Percentiles rank a stretch among this genome's conserved stretches.
phyloP scores from a whole-genome alignment of 2,797 vertebrate genomes.

The Dendrocincla tyrannina region DNA sequence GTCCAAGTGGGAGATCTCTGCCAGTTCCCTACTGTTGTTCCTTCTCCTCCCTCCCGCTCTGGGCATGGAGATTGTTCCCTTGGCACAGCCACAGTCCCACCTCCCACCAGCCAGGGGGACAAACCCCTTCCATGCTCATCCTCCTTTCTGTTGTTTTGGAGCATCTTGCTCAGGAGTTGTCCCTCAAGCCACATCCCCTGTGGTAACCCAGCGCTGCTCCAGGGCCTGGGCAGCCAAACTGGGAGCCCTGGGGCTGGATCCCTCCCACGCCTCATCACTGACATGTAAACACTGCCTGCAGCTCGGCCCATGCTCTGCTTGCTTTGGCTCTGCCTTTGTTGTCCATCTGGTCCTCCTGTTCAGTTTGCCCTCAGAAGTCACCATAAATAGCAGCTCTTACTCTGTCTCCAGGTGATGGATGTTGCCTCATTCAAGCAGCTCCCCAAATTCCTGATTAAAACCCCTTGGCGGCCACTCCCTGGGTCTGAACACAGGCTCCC shows the following conservation, averaged over 20 bases:
- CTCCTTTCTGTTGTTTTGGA: not conserved
- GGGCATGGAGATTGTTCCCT: not conserved
- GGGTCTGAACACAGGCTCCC: not conserved
- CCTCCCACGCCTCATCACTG: not conserved
- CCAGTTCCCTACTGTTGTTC: not conserved
- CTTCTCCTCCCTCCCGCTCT: not conserved
- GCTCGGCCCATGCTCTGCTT: not conserved
- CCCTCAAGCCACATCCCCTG: not conserved
- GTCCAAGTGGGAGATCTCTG: constrained; percentile 3
- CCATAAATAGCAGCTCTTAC: not conserved
- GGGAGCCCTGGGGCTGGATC: not conserved
- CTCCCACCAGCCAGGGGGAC: not conserved
- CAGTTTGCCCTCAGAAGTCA: not conserved
- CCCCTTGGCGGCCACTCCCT: fast-evolving
- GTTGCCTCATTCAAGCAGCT: not conserved
- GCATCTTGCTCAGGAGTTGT: not conserved
- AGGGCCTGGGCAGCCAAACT: not conserved
- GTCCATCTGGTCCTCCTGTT: not conserved
- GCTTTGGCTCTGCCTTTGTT: not conserved
- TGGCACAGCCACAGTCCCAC: not conserved
- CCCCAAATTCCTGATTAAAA: not conserved
- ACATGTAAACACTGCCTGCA: not conserved
- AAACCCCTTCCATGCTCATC: not conserved
- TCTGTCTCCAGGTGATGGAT: not conserved
- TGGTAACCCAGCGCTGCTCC: fast-evolving